Evolutionary conservation across 1,140 invertebrate species (phyloP).

Genomic region (Papilio dardanus): DNA sequence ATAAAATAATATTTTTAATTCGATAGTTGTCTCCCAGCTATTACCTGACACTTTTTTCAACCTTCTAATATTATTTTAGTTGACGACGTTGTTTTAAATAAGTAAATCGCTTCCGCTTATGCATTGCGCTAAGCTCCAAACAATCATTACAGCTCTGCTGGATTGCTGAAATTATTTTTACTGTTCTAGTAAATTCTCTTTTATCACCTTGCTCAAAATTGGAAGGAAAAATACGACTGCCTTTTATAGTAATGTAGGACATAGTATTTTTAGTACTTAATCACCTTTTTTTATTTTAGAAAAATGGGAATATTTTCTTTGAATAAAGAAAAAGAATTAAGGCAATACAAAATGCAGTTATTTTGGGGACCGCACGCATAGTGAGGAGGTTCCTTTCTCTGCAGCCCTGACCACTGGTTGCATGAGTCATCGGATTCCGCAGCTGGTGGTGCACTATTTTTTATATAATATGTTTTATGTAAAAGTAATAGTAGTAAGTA

Average conservation of each 20-base stretch:
- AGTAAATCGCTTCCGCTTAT: constrained; percentile 32
- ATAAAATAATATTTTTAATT: too few species aligned
- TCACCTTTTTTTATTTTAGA: not conserved
- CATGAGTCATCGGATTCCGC: too few species aligned
- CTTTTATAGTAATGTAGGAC: not conserved
- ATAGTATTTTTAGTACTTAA: not conserved
- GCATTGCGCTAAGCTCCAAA: constrained; percentile 19
- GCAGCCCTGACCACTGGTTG: too few species aligned
- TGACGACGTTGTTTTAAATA: not conserved
- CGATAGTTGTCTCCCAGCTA: too few species aligned
- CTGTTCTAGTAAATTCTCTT: constrained; percentile 46
- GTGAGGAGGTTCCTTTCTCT: too few species aligned
- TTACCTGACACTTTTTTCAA: too few species aligned
- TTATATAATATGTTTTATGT: too few species aligned
- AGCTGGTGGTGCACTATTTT: too few species aligned
- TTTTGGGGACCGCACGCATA: too few species aligned
- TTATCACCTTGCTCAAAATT: constrained; percentile 39
- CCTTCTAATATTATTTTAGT: not conserved
- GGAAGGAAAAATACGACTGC: constrained; percentile 22
- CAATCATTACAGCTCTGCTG: constrained; percentile 46
- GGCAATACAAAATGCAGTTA: too few species aligned
- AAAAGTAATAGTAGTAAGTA: too few species aligned
- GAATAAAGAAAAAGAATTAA: too few species aligned
- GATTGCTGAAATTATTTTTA: constrained; percentile 47
- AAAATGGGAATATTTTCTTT: not conserved